phyloP scores from a whole-genome alignment of 1,140 invertebrate genomes.

The Drosophila triauraria region DNA sequence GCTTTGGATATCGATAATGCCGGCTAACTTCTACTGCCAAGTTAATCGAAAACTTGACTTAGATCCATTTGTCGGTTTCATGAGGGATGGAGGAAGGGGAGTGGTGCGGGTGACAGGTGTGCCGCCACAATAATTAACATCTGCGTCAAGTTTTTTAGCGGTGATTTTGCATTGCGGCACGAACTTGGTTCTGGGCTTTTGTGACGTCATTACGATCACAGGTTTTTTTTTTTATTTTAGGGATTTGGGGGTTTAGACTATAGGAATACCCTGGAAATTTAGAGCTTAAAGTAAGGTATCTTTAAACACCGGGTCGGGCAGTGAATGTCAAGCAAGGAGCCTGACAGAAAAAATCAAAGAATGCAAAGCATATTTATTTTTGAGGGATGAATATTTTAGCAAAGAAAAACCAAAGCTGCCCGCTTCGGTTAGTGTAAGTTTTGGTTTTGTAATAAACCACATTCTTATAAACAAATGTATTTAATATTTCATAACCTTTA shows the following conservation, averaged over 20 bases:
- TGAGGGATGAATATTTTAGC: too few relatives aligned
- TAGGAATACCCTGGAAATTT: neutral
- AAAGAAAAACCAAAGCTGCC: too few relatives aligned
- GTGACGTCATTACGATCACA: constrained; percentile 39
- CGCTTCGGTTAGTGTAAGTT: too few relatives aligned
- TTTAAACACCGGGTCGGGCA: too few relatives aligned
- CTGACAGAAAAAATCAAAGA: too few relatives aligned
- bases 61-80: constrained; percentile 13
- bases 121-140: constrained; percentile 47
- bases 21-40: neutral
- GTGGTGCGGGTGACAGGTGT: constrained; percentile 19
- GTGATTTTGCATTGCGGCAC: constrained; percentile 52
- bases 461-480: too few relatives aligned
- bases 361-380: too few relatives aligned
- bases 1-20: constrained; percentile 10
- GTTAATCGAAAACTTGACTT: constrained; percentile 19
- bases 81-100: neutral
- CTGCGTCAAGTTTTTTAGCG: constrained; percentile 42
- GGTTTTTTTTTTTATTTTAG: constrained; percentile 17
- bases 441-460: too few relatives aligned
- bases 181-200: constrained; percentile 21
- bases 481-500: too few relatives aligned
- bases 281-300: neutral
- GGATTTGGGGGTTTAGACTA: neutral
- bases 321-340: neutral